Percentiles rank a stretch among this genome's conserved stretches.
Evolutionary conservation across 2,888 invertebrate species (phyloP).

Genomic region (Bhutanitis thaidina): DNA sequence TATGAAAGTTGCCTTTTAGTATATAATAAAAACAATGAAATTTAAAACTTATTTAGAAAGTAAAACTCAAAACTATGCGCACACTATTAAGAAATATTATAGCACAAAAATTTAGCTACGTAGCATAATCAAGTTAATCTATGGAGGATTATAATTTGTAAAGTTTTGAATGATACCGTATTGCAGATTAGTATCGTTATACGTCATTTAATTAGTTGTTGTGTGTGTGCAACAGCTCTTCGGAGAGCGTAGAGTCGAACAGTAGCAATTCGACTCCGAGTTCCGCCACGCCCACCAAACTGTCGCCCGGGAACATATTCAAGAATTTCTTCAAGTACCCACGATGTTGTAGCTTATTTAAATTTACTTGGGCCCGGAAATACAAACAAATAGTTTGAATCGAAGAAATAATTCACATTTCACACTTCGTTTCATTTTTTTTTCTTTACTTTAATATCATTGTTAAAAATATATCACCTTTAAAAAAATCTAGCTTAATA

Average conservation of each 20-base stretch:
- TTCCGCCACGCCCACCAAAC: conserved; percentile 83
- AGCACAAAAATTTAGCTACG: no score
- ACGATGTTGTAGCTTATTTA: conserved; percentile 34
- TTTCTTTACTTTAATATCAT: no score
- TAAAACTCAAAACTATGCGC: not conserved
- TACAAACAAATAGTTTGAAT: not conserved
- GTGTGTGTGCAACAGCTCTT: conserved; percentile 43
- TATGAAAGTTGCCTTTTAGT: not conserved
- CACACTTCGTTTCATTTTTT: no score
- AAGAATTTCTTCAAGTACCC: conserved; percentile 98
- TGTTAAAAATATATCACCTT: no score
- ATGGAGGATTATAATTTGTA: no score
- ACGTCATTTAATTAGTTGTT: conserved; percentile 21
- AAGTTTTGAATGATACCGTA: not conserved
- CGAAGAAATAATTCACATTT: no score
- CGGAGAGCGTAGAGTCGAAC: conserved; percentile 66
- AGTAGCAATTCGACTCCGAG: conserved; percentile 69
- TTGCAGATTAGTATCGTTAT: conserved; percentile 5
- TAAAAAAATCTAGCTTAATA: no score
- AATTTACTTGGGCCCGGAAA: conserved; percentile 45
- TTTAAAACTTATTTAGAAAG: not conserved
- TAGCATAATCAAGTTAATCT: no score
- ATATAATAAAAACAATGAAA: not conserved
- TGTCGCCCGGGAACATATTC: conserved; percentile 94
- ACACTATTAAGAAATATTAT: not conserved